phyloP scores from a whole-genome alignment of 2,888 invertebrate genomes.

The Drosophila borborema region DNA sequence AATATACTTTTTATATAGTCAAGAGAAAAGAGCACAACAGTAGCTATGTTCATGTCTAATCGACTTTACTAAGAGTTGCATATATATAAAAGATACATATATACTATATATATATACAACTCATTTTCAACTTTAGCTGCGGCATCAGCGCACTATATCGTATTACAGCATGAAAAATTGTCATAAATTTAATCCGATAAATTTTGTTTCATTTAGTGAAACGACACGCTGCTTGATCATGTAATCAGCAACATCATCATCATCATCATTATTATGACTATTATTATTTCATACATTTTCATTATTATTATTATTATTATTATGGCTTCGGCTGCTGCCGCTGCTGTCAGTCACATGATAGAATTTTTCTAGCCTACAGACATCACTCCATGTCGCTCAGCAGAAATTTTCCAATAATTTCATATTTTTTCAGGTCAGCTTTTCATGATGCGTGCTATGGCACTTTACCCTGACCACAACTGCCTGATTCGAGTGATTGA shows the following conservation, averaged over 20 bases:
- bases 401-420: slow-evolving; percentile 49
- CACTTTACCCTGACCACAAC: slow-evolving; percentile 36
- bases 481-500: slow-evolving; percentile 33
- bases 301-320: not conserved
- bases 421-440: slow-evolving; percentile 37
- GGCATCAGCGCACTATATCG: slow-evolving; percentile 29
- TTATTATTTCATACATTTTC: slow-evolving; percentile 18
- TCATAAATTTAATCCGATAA: slow-evolving; percentile 77
- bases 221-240: slow-evolving; percentile 19
- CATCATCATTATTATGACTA: slow-evolving; percentile 29
- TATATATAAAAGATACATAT: not conserved
- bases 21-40: not conserved
- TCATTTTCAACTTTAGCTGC: not conserved
- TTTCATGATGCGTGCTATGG: slow-evolving; percentile 56
- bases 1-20: not conserved
- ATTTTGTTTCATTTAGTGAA: slow-evolving; percentile 61
- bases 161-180: slow-evolving; percentile 57
- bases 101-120: not conserved
- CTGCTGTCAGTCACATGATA: slow-evolving; percentile 60
- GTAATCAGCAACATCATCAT: slow-evolving; percentile 48
- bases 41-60: slow-evolving; percentile 21
- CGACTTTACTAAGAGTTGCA: slow-evolving; percentile 11
- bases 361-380: slow-evolving; percentile 46
- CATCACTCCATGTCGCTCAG: slow-evolving; percentile 31
- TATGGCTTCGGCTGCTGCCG: not conserved